phyloP scores from a whole-genome alignment of 2,113 vertebrate species.

The Zosterops borbonicus region DNA sequence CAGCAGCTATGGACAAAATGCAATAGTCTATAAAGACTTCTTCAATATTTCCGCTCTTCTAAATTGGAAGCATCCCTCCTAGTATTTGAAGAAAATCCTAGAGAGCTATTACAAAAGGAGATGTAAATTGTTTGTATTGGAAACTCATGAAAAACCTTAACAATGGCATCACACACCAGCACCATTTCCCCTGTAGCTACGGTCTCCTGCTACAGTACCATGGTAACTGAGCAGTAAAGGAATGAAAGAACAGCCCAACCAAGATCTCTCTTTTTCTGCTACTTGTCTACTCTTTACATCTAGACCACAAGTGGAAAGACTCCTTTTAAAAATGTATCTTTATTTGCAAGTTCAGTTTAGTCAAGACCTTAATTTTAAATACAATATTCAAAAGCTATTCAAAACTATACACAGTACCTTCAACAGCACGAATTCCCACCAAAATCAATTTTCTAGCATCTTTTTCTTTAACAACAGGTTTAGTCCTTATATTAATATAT shows the following conservation, averaged over 20 bases:
- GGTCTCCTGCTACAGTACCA: background rate
- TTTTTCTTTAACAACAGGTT: background rate
- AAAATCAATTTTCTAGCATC: background rate
- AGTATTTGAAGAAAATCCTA: background rate
- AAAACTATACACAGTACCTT: background rate
- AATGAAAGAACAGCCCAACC: background rate
- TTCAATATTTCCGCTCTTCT: background rate
- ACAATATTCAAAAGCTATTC: background rate
- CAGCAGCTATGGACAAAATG: background rate
- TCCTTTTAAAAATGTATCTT: background rate
- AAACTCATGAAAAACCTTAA: background rate
- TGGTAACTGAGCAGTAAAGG: background rate
- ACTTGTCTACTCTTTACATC: background rate
- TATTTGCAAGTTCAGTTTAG: background rate
- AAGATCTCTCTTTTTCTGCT: background rate
- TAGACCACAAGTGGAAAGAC: background rate
- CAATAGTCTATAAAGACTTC: background rate
- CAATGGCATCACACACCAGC: background rate
- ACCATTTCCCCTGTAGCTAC: background rate
- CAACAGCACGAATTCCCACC: background rate
- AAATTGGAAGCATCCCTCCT: background rate
- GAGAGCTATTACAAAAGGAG: background rate
- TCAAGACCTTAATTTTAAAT: background rate
- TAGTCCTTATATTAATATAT: background rate
- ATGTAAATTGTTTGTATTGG: background rate